Evolutionary conservation across 2,888 invertebrate species (phyloP).

Genomic region (Kryphioiulus occultus): DNA sequence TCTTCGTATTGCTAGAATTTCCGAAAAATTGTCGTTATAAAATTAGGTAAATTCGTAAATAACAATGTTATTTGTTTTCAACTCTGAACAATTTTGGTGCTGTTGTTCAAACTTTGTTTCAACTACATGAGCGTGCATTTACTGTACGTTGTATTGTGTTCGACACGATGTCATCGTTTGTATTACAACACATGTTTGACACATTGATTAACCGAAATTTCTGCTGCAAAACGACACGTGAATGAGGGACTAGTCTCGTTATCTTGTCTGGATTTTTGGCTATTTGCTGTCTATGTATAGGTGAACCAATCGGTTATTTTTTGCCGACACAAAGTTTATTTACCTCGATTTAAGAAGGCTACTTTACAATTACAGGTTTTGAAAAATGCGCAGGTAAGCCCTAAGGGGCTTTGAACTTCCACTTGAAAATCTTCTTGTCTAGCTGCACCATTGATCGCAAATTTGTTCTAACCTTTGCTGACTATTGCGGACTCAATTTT

Average conservation of each 20-base stretch:
- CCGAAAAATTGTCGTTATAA: no score
- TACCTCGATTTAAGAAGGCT: slow-evolving; percentile 7
- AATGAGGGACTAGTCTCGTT: neutral
- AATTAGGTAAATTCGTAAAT: no score
- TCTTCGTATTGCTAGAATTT: no score
- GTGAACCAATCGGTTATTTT: neutral
- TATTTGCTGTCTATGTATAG: neutral
- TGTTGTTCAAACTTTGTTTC: no score
- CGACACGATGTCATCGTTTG: no score
- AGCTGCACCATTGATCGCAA: neutral
- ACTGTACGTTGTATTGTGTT: no score
- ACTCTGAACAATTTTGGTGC: no score
- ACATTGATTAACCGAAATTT: no score
- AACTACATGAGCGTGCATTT: no score
- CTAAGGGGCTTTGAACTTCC: neutral
- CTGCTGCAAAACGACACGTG: neutral
- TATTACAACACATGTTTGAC: no score
- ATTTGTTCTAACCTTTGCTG: neutral
- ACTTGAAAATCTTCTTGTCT: neutral
- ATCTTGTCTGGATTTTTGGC: neutral
- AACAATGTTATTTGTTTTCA: no score
- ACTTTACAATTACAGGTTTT: slow-evolving; percentile 23
- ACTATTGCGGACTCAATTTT: neutral
- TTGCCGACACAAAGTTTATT: slow-evolving; percentile 7
- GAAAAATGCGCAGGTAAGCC: neutral